Percentiles rank a stretch among this genome's conserved stretches.
Evolutionary conservation across 2,113 vertebrate species (phyloP).

Genomic region (Oplegnathus fasciatus): DNA sequence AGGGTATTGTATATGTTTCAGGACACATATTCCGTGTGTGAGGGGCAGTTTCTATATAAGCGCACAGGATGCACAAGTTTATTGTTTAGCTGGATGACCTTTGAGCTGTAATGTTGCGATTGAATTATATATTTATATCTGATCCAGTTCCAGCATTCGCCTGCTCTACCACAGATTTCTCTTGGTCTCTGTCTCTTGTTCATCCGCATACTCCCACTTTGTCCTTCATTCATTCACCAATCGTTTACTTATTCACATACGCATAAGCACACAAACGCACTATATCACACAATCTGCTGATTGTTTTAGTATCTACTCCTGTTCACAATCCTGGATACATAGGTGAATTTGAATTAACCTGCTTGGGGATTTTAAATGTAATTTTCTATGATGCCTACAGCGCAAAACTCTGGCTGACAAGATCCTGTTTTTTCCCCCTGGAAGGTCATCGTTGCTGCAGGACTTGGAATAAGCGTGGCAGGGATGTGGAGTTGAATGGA

Average conservation of each 20-base stretch:
- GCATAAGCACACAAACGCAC: neutral
- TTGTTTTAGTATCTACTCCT: constrained; percentile 22
- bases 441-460: constrained; percentile 56
- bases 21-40: constrained; percentile 31
- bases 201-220: neutral
- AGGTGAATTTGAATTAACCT: constrained; percentile 44
- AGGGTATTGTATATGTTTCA: constrained; percentile 44
- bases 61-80: neutral
- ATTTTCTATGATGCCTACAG: constrained; percentile 36
- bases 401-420: constrained; percentile 50
- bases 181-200: constrained; percentile 4
- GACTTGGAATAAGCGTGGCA: constrained; percentile 41
- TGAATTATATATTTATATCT: constrained; percentile 29
- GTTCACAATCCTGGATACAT: constrained; percentile 8
- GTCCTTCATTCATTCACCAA: neutral
- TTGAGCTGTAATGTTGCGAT: constrained; percentile 13
- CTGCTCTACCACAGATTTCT: neutral
- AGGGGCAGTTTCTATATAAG: constrained; percentile 2
- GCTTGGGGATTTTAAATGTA: constrained; percentile 39
- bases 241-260: neutral
- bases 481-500: constrained; percentile 58
- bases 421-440: constrained; percentile 25
- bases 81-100: constrained; percentile 49
- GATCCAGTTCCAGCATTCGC: constrained; percentile 14
- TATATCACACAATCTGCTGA: constrained; percentile 1